Base-by-base conservation (phyloP, 2,888 invertebrate species). In the Epirrhoe tristata region DNA sequence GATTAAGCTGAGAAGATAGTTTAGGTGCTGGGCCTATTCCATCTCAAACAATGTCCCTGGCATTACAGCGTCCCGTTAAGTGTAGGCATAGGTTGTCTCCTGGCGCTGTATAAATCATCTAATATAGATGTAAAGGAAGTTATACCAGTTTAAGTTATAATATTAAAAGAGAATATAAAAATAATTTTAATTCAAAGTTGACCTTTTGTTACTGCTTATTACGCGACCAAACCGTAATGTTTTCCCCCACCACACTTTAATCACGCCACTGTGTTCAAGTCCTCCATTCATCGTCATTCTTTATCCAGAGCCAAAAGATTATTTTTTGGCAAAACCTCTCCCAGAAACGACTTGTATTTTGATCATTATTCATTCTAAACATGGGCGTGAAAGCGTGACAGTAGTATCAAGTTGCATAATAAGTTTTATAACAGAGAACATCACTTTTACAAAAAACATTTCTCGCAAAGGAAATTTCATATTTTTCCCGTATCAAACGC, bases 401-500 rank as follows among this genome's bases (percentile, higher is more conserved):
- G 34, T 59, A 32, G 58, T 62, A 68, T 64, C 50, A 58, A 61
- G 65, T 60, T 56, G 55, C 65, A 56, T 65, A 59, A 65, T 65
- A 60, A 53, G 34, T 58, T 52, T 56, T 34, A 48, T 63, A 58
- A 46, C 46, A 70, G 58, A 67, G 57, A 66, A 62, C 61, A 62
- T 51, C 46, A 69, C 57, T 64, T 67, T 80, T 77, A 77, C 70
- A 76, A 72, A 74, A 79, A 82, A 81, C 79, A 78, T 80, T 78
- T 75, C 70, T 75, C 73, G 66, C 74, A 78, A 81, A 75, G 79
- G 76, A 80, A 84, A 87, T 87, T 86, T 83, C 84, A 82, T 90
- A 87, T 90, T 89, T 88, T 89, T 86, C 82, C 83, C 81, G 81
- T 84, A 87, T 87, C 86, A 87, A 88, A 86, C 78, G 78, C 79